These are phyloP conservation scores for Sternotherus odoratus DNA, from an alignment of 2,797 vertebrate species.

Conservation along the genomic window DNA sequence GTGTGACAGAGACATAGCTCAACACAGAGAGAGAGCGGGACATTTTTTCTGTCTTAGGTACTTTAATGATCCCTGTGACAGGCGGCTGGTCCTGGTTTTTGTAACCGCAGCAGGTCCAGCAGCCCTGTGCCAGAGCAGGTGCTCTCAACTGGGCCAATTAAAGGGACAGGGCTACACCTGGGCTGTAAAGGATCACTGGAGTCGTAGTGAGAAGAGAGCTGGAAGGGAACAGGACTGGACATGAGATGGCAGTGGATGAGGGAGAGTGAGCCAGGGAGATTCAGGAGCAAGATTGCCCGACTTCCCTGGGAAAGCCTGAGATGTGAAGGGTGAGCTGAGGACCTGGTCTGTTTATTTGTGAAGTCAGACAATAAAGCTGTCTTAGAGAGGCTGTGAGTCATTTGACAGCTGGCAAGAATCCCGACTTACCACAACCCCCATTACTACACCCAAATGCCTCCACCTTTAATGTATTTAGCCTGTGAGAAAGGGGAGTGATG, in stretches of 20 bases:
- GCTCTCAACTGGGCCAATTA: background rate
- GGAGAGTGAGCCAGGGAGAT: background rate
- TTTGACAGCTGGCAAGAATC: background rate
- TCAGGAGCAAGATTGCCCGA: background rate
- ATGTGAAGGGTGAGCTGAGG: background rate
- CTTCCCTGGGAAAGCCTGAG: background rate
- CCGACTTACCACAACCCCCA: too few species aligned
- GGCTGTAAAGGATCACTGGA: background rate
- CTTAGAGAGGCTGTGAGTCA: background rate
- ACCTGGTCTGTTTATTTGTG: background rate
- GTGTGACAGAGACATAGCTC: accelerated
- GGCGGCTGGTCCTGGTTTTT: background rate
- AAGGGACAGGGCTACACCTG: background rate
- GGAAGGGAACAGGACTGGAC: background rate
- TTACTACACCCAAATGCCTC: background rate
- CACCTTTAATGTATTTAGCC: background rate
- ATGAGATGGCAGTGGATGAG: background rate
- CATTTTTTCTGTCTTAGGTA: background rate
- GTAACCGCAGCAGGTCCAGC: background rate
- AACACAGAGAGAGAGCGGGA: background rate
- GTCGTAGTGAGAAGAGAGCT: background rate
- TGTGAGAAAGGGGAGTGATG: background rate
- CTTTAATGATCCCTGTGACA: background rate
- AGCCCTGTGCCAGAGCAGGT: background rate
- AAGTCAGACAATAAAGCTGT: background rate